Conservation (phyloP, 2,797 vertebrate species). For the Tiaroga cobitis region DNA sequence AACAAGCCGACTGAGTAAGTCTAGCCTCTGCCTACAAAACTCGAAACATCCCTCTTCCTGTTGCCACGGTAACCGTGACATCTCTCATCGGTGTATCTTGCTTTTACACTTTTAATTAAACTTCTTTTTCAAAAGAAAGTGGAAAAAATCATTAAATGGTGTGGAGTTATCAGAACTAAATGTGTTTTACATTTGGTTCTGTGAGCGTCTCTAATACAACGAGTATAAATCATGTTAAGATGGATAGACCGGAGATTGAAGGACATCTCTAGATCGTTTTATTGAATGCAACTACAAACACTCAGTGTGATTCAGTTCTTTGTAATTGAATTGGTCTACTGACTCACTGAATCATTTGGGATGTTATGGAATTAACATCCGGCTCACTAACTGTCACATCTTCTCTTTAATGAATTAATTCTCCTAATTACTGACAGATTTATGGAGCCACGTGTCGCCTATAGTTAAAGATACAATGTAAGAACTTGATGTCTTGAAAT, state of each 20-base stretch:
- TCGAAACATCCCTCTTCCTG: neutral
- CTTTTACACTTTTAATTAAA: neutral
- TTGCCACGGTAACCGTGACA: slow-evolving; percentile 18
- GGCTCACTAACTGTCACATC: no score
- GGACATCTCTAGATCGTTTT: neutral
- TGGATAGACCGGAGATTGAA: neutral
- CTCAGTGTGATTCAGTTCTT: neutral
- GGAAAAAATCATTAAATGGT: neutral
- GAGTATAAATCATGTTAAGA: neutral
- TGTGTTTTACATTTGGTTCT: no score
- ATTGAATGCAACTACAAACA: neutral
- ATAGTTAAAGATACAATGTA: neutral
- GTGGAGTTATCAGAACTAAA: neutral
- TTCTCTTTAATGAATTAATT: neutral
- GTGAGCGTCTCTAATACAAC: no score
- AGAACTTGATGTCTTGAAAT: neutral
- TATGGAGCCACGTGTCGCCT: neutral
- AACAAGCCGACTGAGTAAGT: neutral
- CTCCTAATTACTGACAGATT: neutral
- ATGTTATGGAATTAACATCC: neutral
- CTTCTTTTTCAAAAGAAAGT: neutral
- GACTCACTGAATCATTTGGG: neutral
- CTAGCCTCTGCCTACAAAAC: neutral
- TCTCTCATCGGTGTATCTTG: no score
- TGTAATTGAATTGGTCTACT: neutral